These are phyloP conservation scores for Nipponia nippon DNA, from an alignment of 2,113 vertebrate genomes.

Conservation along the genomic window DNA sequence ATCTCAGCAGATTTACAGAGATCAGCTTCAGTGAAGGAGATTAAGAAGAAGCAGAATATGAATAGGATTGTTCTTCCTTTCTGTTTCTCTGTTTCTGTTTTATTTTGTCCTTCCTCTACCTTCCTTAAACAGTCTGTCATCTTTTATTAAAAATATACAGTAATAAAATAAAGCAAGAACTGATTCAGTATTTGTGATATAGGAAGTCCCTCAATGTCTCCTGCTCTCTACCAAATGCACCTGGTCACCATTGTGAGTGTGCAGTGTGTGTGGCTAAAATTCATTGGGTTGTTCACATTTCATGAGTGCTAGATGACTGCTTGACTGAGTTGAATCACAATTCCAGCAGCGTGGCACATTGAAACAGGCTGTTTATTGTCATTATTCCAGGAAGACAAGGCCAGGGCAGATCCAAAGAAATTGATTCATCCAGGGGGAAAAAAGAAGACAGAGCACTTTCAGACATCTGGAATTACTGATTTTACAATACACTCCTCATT, in stretches of 20 bases:
- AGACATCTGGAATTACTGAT: background rate
- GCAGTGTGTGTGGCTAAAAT: background rate
- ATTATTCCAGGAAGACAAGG: background rate
- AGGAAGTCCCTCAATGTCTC: background rate
- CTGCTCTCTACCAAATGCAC: background rate
- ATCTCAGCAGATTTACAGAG: constrained; percentile 35
- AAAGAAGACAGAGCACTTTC: background rate
- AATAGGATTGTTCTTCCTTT: background rate
- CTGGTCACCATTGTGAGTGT: background rate
- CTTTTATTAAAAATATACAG: background rate
- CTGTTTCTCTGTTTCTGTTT: background rate
- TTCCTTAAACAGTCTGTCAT: background rate
- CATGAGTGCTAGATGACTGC: background rate
- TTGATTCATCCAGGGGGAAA: background rate
- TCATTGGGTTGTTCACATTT: background rate
- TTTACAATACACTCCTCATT: background rate
- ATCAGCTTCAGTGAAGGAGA: background rate
- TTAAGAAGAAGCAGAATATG: background rate
- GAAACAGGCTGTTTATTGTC: background rate
- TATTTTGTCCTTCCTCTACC: background rate
- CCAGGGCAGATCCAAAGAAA: background rate
- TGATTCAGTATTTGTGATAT: background rate
- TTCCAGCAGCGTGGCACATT: background rate
- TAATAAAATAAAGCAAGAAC: background rate
- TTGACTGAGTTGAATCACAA: background rate